A percentile compares a stretch with the other conserved stretches of the same genome.
Evolutionary conservation across 2,888 invertebrate genomes (phyloP).

Genomic region (Bimastos eiseni): DNA sequence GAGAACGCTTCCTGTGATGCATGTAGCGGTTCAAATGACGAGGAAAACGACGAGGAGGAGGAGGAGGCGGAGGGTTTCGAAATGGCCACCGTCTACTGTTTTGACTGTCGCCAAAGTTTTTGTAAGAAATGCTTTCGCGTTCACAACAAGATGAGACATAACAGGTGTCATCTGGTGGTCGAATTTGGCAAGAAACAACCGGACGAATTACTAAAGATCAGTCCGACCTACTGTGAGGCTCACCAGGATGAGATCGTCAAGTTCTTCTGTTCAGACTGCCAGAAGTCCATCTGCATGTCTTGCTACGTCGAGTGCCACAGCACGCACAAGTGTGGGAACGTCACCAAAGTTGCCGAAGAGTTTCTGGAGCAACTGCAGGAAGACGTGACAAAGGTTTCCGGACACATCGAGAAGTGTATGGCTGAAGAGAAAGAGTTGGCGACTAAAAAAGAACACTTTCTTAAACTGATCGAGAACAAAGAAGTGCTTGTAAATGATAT

Average conservation of each 20-base stretch:
- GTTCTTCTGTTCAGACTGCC: neutral
- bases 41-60: neutral
- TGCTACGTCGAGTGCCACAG: neutral
- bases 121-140: neutral
- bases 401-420: neutral
- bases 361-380: neutral
- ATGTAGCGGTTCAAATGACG: neutral
- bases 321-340: neutral
- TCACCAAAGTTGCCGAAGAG: neutral
- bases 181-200: neutral
- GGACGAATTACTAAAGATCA: neutral
- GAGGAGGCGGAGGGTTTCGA: neutral
- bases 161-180: neutral
- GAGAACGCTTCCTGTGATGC: neutral
- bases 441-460: neutral
- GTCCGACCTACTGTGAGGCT: neutral
- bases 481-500: neutral
- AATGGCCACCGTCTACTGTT: neutral
- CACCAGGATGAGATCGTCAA: neutral
- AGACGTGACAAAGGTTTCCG: neutral
- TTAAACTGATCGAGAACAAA: neutral
- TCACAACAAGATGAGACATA: neutral
- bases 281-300: conserved; percentile 2
- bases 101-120: neutral
- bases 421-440: neutral